Percentiles rank a stretch among this genome's conserved stretches.
These are phyloP conservation scores for Patagioenas fasciata DNA, from an alignment of 2,113 vertebrate genomes.

Conservation along the genomic window DNA sequence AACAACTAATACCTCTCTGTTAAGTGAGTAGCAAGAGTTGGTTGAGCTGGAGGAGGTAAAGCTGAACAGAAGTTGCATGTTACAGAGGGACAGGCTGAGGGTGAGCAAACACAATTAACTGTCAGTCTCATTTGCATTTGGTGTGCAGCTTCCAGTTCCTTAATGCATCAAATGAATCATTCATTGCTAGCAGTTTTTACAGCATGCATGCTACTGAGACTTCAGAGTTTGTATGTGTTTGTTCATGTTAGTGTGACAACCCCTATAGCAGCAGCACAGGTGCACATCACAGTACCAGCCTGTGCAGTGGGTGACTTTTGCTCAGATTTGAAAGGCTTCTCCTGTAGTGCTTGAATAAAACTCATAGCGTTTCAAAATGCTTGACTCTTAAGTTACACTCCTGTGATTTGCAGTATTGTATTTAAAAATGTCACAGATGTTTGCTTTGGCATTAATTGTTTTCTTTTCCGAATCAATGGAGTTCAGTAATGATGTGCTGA, in stretches of 20 bases:
- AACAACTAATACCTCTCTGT: background rate
- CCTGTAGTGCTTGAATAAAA: background rate
- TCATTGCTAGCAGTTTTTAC: background rate
- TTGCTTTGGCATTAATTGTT: slow-evolving; percentile 47
- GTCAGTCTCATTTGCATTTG: background rate
- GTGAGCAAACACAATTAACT: background rate
- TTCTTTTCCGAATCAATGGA: slow-evolving; percentile 47
- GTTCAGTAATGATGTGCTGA: slow-evolving; percentile 16
- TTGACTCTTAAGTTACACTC: background rate
- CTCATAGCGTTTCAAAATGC: background rate
- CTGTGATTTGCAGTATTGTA: background rate
- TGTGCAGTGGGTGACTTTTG: background rate
- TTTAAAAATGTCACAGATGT: slow-evolving; percentile 53
- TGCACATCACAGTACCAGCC: background rate
- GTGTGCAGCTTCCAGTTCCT: background rate
- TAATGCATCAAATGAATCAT: background rate
- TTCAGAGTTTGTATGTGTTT: background rate
- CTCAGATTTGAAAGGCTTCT: background rate
- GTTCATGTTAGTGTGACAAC: background rate
- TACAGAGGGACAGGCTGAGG: background rate
- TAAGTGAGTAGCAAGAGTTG: background rate
- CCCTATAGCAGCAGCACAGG: background rate
- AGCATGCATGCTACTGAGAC: background rate
- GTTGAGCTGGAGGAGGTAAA: background rate
- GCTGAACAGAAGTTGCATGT: background rate